phyloP scores from a whole-genome alignment of 2,888 invertebrate species.

The Griposia aprilina region DNA sequence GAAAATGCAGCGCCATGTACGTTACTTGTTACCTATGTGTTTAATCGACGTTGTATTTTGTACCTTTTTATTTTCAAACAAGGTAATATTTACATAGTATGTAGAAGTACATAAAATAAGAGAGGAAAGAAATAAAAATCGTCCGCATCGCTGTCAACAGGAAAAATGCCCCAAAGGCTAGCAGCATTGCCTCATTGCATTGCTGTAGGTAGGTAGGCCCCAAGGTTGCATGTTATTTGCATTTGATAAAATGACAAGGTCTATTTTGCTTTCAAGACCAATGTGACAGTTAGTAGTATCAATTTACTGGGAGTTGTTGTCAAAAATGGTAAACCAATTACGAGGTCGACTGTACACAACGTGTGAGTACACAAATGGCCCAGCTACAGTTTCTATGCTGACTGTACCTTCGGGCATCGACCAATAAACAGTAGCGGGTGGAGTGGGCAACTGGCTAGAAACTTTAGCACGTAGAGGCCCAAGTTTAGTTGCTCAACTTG shows the following conservation, averaged over 20 bases:
- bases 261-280: not conserved
- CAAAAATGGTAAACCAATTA: not conserved
- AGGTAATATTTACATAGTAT: too few relatives aligned
- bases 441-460: not conserved
- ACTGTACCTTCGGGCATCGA: not conserved
- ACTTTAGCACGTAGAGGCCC: too few relatives aligned
- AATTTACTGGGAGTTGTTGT: not conserved
- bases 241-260: not conserved
- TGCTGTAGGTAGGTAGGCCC: not conserved
- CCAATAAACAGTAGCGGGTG: not conserved
- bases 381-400: not conserved
- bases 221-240: too few relatives aligned
- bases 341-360: not conserved
- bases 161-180: not conserved
- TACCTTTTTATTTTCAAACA: too few relatives aligned
- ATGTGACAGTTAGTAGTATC: not conserved
- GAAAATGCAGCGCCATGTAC: not conserved
- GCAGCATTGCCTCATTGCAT: too few relatives aligned
- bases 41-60: too few relatives aligned
- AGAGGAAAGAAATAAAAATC: not conserved
- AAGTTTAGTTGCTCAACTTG: not conserved
- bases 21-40: too few relatives aligned
- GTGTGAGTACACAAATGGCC: not conserved
- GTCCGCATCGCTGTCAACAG: not conserved
- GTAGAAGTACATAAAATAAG: too few relatives aligned